phyloP scores from a whole-genome alignment of 2,113 vertebrate genomes.

The Oxyura jamaicensis region DNA sequence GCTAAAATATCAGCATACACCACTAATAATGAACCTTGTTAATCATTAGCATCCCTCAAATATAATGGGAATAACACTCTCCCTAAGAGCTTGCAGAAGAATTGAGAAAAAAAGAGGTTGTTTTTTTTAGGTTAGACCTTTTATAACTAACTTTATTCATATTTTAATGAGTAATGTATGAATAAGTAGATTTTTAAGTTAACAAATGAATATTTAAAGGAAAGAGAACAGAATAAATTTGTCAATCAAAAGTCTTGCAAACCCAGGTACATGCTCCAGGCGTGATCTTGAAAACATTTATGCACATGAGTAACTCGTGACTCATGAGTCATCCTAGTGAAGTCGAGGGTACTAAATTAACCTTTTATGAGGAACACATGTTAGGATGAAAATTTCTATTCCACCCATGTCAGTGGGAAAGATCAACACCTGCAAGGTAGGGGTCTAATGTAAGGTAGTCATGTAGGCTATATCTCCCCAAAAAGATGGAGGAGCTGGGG shows the following conservation, averaged over 20 bases:
- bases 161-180: conserved; percentile 70
- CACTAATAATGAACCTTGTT: conserved; percentile 44
- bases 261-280: conserved; percentile 52
- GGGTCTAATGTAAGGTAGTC: background rate
- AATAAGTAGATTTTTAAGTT: conserved; percentile 65
- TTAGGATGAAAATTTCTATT: conserved; percentile 10
- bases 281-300: conserved; percentile 62
- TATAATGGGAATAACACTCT: conserved; percentile 29
- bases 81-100: conserved; percentile 18
- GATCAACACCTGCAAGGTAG: background rate
- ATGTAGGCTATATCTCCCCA: background rate
- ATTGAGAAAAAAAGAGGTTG: background rate
- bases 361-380: background rate
- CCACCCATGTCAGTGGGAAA: background rate
- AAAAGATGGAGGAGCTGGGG: background rate
- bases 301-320: conserved; percentile 56
- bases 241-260: conserved; percentile 67
- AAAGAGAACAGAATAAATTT: conserved; percentile 63
- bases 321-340: conserved; percentile 41
- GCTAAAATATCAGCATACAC: conserved; percentile 27
- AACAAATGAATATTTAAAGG: conserved; percentile 71
- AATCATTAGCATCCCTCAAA: conserved; percentile 44
- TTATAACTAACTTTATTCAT: conserved; percentile 65
- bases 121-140: conserved; percentile 60
- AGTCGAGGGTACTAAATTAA: conserved; percentile 40